Conservation (phyloP, 2,797 vertebrate genomes). For the Diglossa cyanea region DNA sequence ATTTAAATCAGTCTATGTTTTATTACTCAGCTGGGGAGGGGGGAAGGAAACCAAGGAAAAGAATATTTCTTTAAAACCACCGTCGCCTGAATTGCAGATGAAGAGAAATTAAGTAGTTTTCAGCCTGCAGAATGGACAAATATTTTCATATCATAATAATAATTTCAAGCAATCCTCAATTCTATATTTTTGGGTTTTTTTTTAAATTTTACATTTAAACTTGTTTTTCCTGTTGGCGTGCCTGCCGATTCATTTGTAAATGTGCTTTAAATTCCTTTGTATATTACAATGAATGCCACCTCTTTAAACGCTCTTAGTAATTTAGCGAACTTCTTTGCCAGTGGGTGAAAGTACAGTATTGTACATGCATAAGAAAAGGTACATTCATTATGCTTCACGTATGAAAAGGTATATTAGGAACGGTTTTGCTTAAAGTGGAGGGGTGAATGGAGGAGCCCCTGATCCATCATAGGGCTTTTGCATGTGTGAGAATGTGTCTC, state of each 20-base stretch:
- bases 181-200: not conserved
- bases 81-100: slow-evolving; percentile 57
- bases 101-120: slow-evolving; percentile 52
- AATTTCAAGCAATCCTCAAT: not conserved
- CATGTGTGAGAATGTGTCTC: slow-evolving; percentile 54
- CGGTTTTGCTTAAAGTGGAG: slow-evolving; percentile 57
- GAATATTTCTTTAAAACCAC: slow-evolving; percentile 43
- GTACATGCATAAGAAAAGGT: slow-evolving; percentile 31
- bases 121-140: slow-evolving; percentile 52
- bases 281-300: slow-evolving; percentile 68
- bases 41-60: slow-evolving; percentile 38
- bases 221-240: slow-evolving; percentile 56
- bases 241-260: slow-evolving; percentile 67
- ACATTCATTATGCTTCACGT: slow-evolving; percentile 57
- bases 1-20: slow-evolving; percentile 72
- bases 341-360: slow-evolving; percentile 62
- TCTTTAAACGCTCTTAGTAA: slow-evolving; percentile 64
- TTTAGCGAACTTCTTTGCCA: slow-evolving; percentile 66
- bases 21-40: slow-evolving; percentile 65
- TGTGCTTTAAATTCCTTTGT: slow-evolving; percentile 71
- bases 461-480: slow-evolving; percentile 31
- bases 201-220: slow-evolving; percentile 18
- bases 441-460: slow-evolving; percentile 55
- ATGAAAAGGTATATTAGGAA: slow-evolving; percentile 60
- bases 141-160: slow-evolving; percentile 45